Conservation (phyloP, 2,113 vertebrate species). For the Poeciliopsis occidentalis region DNA sequence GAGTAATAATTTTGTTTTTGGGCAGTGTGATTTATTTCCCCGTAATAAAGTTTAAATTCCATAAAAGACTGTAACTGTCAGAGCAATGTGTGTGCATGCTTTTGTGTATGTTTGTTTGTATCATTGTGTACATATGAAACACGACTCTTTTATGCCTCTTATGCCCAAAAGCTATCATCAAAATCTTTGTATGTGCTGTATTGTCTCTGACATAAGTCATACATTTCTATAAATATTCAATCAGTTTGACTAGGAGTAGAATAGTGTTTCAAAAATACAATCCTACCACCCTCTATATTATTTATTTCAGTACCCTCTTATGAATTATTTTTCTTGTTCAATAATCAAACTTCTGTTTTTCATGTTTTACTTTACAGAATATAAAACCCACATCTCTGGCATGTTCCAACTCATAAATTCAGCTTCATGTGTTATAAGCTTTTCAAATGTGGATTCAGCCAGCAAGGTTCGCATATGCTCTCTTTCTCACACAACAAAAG, state of each 20-base stretch:
- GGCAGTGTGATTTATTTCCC: constrained; percentile 59
- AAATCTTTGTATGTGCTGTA: constrained; percentile 57
- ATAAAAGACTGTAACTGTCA: constrained; percentile 44
- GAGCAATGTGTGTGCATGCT: constrained; percentile 28
- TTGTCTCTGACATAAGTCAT: constrained; percentile 72
- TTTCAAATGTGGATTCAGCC: constrained; percentile 25
- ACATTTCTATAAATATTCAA: constrained; percentile 78
- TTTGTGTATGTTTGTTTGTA: constrained; percentile 44
- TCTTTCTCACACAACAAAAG: constrained; percentile 15
- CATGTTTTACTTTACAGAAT: constrained; percentile 32
- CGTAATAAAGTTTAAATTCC: constrained; percentile 61
- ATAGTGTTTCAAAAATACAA: constrained; percentile 66
- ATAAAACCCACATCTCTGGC: constrained; percentile 39
- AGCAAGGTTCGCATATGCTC: constrained; percentile 13
- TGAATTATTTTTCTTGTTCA: constrained; percentile 66
- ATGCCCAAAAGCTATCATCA: constrained; percentile 70
- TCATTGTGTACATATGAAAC: constrained; percentile 41
- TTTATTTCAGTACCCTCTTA: constrained; percentile 66
- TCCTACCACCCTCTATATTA: constrained; percentile 67
- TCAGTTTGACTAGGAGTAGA: constrained; percentile 62
- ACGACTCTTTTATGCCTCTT: constrained; percentile 53
- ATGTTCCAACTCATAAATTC: constrained; percentile 31
- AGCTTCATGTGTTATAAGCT: constrained; percentile 16
- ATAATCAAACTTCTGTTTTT: constrained; percentile 47
- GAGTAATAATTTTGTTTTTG: constrained; percentile 47